Conservation (phyloP, 2,113 vertebrate species). For the Galemys pyrenaicus region DNA sequence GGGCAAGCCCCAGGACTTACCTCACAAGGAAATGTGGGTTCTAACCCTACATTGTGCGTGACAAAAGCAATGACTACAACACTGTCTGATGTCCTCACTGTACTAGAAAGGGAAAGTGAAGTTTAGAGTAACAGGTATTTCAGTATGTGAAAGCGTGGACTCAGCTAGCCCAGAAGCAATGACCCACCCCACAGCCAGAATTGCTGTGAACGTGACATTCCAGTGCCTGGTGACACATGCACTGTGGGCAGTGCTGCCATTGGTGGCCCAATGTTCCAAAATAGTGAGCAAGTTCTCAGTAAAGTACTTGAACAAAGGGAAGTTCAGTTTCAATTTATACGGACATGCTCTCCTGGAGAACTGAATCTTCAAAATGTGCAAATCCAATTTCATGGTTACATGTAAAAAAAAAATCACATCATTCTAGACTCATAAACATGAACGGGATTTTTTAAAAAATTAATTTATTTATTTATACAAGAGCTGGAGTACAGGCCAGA, state of each 20-base stretch:
- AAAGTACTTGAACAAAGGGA: neutral
- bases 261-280: neutral
- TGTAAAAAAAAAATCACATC: neutral
- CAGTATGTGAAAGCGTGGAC: neutral
- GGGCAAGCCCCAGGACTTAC: neutral
- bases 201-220: neutral
- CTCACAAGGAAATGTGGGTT: neutral
- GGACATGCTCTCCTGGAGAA: neutral
- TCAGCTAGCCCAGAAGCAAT: neutral
- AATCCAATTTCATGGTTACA: neutral
- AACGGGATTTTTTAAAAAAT: too few species aligned
- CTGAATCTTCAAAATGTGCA: neutral
- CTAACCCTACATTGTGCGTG: neutral
- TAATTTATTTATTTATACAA: too few species aligned
- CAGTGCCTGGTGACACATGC: neutral
- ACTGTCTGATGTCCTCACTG: neutral
- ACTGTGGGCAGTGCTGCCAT: neutral
- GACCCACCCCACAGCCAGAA: neutral
- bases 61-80: neutral
- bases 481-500: too few species aligned
- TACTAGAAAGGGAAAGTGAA: neutral
- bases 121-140: neutral
- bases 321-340: neutral
- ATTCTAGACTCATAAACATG: neutral
- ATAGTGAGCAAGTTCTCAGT: neutral